A percentile compares a stretch with the other conserved stretches of the same genome.
Conservation (phyloP, 2,113 vertebrate genomes). For the Philantomba maxwellii region DNA sequence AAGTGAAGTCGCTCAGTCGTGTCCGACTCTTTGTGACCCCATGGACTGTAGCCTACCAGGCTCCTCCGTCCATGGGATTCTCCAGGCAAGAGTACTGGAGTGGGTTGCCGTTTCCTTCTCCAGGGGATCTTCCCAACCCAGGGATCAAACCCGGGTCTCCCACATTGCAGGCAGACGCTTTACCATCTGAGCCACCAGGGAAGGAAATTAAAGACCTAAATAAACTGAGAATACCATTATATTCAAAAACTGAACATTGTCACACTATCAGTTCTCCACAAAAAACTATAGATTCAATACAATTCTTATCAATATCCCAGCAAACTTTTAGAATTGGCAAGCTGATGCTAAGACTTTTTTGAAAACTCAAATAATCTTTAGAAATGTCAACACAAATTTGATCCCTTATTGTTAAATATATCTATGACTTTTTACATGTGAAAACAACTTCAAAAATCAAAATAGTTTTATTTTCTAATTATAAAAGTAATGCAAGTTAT, state of each 20-base stretch:
- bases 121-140: not conserved
- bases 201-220: not conserved
- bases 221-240: not conserved
- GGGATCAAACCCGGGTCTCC: accelerated
- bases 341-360: not conserved
- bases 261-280: not conserved
- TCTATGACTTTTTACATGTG: not conserved
- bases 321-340: not conserved
- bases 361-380: not conserved
- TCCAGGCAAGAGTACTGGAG: not conserved
- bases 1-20: not conserved
- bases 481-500: not conserved
- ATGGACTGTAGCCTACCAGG: not conserved
- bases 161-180: not conserved
- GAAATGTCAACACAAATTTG: not conserved
- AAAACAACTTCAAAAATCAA: not conserved
- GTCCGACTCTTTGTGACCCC: accelerated
- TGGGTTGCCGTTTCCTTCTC: not conserved
- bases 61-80: accelerated
- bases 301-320: not conserved
- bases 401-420: not conserved
- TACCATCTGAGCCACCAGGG: not conserved
- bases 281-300: not conserved
- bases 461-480: not conserved
- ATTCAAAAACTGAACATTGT: not conserved